A percentile compares a stretch with the other conserved stretches of the same genome.
Evolutionary conservation across 92 coral and sea anemone genomes (phyloP).

Genomic region (Phenganax stokvisi): DNA sequence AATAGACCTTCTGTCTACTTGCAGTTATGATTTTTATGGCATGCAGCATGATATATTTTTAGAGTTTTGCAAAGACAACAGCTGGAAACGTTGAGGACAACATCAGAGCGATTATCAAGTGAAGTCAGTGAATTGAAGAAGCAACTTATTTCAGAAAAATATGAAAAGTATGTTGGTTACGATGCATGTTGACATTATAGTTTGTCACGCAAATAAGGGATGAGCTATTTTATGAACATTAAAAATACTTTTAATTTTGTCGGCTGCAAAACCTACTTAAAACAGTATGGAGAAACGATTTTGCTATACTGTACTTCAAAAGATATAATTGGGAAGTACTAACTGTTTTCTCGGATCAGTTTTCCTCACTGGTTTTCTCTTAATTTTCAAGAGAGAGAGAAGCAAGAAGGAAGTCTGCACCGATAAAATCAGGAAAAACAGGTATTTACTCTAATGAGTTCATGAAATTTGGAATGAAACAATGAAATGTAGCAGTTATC

Average conservation of each 20-base stretch:
- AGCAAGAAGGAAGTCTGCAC: conserved; percentile 47
- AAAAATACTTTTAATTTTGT: conserved; percentile 13
- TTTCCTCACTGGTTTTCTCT: neutral
- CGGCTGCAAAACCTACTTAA: no score
- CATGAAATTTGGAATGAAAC: neutral
- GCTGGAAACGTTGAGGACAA: conserved; percentile 66
- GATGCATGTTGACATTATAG: neutral
- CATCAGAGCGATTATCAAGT: conserved; percentile 80
- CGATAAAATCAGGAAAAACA: conserved; percentile 27
- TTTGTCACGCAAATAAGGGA: neutral
- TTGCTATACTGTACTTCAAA: neutral
- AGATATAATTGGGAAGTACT: neutral
- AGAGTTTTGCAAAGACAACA: conserved; percentile 83
- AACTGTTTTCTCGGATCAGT: conserved; percentile 37
- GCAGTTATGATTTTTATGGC: no score
- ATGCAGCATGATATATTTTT: neutral
- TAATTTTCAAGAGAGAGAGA: conserved; percentile 31
- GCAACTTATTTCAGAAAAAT: conserved; percentile 80
- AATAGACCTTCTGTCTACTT: no score
- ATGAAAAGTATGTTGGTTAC: conserved; percentile 64
- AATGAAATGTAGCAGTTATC: neutral
- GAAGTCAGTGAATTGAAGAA: conserved; percentile 78
- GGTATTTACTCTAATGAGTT: conserved; percentile 8
- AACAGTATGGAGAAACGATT: no score
- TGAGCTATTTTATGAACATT: conserved; percentile 30